These are phyloP conservation scores for Nymphalis polychloros DNA, from an alignment of 2,888 invertebrate genomes.

Conservation along the genomic window DNA sequence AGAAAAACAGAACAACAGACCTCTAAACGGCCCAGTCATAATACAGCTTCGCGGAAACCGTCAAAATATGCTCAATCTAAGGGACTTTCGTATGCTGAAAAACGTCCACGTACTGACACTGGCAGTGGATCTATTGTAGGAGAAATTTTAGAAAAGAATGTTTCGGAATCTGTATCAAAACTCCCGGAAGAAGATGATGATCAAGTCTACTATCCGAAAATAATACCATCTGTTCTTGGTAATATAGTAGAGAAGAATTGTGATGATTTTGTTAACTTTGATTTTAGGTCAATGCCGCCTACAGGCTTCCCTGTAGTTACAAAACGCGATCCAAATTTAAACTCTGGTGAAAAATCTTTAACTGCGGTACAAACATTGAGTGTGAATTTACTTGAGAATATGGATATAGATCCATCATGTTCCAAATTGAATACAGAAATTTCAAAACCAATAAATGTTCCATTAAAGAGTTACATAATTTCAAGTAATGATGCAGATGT, in stretches of 20 bases:
- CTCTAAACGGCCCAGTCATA: constrained; percentile 48
- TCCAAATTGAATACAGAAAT: constrained; percentile 26
- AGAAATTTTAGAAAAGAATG: constrained; percentile 65
- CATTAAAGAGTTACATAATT: constrained; percentile 72
- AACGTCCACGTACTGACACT: constrained; percentile 59
- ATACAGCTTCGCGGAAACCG: constrained; percentile 52
- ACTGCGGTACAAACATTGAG: constrained; percentile 67
- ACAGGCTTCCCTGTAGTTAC: constrained; percentile 78
- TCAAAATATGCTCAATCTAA: constrained; percentile 73
- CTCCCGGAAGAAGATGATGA: constrained; percentile 56
- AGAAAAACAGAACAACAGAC: constrained; percentile 51
- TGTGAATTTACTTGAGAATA: constrained; percentile 40
- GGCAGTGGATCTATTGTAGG: constrained; percentile 50
- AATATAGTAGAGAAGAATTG: constrained; percentile 81
- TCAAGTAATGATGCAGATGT: constrained; percentile 74
- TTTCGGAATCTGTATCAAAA: constrained; percentile 37
- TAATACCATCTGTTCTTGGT: constrained; percentile 73
- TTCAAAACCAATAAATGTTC: constrained; percentile 48
- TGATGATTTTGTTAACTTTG: constrained; percentile 45
- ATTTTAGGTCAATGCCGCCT: constrained; percentile 56
- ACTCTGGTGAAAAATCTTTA: constrained; percentile 67
- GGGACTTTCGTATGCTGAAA: constrained; percentile 65
- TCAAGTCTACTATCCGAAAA: constrained; percentile 71
- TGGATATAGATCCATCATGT: constrained; percentile 57
- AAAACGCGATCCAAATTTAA: constrained; percentile 59